Percentiles rank a stretch among this genome's conserved stretches.
Evolutionary conservation across 2,888 invertebrate genomes (phyloP).

Genomic region (Argyra leucocephala): DNA sequence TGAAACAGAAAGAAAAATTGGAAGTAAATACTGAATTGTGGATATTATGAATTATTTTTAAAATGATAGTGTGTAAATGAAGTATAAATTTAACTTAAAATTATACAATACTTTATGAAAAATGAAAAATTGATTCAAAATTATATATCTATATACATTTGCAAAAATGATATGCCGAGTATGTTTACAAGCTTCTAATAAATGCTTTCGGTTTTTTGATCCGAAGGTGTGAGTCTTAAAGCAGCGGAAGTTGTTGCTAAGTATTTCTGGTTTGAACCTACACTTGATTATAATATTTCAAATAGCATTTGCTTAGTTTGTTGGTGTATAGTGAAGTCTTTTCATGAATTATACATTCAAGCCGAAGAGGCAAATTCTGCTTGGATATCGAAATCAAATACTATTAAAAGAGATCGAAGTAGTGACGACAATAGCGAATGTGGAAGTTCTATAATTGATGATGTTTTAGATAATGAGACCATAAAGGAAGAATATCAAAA

Average conservation of each 20-base stretch:
- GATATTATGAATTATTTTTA: no score
- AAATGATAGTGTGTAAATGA: no score
- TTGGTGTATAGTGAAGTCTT: not conserved
- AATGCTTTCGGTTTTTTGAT: not conserved
- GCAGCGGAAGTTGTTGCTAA: conserved; percentile 31
- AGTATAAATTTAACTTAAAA: no score
- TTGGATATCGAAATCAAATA: not conserved
- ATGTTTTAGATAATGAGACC: not conserved
- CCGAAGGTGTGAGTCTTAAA: not conserved
- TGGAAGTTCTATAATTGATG: not conserved
- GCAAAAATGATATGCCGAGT: conserved; percentile 4
- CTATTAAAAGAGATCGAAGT: not conserved
- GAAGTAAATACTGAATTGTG: no score
- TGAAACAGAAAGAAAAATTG: no score
- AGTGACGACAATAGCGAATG: not conserved
- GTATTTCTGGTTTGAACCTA: conserved; percentile 39
- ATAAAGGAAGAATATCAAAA: not conserved
- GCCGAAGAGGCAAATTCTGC: not conserved
- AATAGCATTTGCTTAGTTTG: not conserved
- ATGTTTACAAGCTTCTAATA: not conserved
- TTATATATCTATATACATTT: no score
- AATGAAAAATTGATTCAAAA: no score
- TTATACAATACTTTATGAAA: no score
- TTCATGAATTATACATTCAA: not conserved
- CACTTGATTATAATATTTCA: not conserved